These are phyloP conservation scores for Oedothorax gibbosus DNA, from an alignment of 1,140 invertebrate species.

Conservation along the genomic window DNA sequence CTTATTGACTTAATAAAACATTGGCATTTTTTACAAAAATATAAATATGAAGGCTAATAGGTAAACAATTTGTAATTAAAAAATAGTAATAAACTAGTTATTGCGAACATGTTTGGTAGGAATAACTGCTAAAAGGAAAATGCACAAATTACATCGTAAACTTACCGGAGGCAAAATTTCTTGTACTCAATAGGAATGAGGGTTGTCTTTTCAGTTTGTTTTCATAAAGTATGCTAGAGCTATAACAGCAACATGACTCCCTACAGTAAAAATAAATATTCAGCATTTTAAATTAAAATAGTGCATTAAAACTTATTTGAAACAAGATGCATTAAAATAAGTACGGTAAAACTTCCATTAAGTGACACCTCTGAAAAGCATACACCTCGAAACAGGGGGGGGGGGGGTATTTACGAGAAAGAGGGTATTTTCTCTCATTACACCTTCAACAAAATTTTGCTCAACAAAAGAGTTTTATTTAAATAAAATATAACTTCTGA, in stretches of 20 bases:
- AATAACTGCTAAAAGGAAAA: constrained; percentile 11
- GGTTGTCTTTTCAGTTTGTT: background rate
- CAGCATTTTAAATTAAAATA: background rate
- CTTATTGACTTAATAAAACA: no score
- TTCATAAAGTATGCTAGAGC: background rate
- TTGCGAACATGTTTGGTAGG: background rate
- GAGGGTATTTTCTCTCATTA: no score
- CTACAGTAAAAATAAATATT: constrained; percentile 12
- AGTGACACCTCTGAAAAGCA: no score
- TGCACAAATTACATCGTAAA: constrained; percentile 4
- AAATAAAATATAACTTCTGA: no score
- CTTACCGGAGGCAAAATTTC: constrained; percentile 23
- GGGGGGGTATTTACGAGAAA: no score
- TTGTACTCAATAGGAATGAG: background rate
- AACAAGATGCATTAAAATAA: no score
- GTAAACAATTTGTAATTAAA: background rate
- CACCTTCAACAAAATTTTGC: no score
- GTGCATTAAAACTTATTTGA: background rate
- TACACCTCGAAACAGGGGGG: no score
- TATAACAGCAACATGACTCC: background rate
- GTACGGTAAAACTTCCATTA: no score
- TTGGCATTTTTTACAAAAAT: no score
- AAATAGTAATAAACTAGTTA: background rate
- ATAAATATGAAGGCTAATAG: no score
- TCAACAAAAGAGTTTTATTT: no score